A percentile compares a stretch with the other conserved stretches of the same genome.
phyloP scores from a whole-genome alignment of 2,888 invertebrate genomes.

The Platerodrilus igneus region DNA sequence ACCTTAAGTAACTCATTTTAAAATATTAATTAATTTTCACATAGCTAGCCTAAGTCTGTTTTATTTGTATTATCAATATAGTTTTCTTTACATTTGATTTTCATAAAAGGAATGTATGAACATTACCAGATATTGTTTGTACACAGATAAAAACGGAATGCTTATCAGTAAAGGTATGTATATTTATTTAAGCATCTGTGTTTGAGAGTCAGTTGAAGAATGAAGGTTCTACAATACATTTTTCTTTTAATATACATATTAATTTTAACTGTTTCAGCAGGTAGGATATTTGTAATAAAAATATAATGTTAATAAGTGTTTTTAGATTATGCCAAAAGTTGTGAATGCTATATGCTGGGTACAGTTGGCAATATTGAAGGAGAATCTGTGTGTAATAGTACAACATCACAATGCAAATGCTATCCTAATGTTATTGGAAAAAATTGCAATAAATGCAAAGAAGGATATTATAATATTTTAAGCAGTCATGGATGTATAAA shows the following conservation, averaged over 20 bases:
- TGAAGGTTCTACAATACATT: too few species aligned
- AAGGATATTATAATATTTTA: conserved; percentile 71
- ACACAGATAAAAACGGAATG: not conserved
- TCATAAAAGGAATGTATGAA: not conserved
- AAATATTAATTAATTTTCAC: conserved; percentile 1
- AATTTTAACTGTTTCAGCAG: not conserved
- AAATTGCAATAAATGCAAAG: conserved; percentile 72
- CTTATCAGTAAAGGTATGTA: too few species aligned
- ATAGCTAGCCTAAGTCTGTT: conserved; percentile 3
- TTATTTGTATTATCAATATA: not conserved
- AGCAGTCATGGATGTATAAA: conserved; percentile 77
- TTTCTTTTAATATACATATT: too few species aligned
- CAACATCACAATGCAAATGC: conserved; percentile 71
- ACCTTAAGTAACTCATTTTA: conserved; percentile 4
- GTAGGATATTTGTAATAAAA: too few species aligned
- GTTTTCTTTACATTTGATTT: not conserved
- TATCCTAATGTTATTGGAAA: conserved; percentile 69
- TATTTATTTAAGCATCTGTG: too few species aligned
- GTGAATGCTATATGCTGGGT: conserved; percentile 78
- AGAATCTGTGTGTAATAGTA: conserved; percentile 66
- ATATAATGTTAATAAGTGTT: too few species aligned
- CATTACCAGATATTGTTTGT: not conserved
- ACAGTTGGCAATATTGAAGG: conserved; percentile 66
- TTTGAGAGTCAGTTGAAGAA: too few species aligned
- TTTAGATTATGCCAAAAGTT: too few species aligned